Evolutionary conservation across 2,797 vertebrate genomes (phyloP), one percentile per base, ranked within the genome.

Genomic region (Rachycentron canadum): DNA sequence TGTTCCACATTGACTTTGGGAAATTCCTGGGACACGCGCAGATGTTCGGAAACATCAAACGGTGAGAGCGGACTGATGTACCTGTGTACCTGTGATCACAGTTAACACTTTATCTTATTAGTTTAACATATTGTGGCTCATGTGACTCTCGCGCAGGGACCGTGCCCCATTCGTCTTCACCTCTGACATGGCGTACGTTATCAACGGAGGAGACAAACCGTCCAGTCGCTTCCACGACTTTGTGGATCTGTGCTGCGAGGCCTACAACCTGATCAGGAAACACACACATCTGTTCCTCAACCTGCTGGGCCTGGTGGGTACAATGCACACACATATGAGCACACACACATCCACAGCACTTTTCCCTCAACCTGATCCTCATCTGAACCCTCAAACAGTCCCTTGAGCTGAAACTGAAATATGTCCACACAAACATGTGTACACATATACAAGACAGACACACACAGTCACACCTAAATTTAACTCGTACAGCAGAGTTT

Each of bases 1-100:
- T 99, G 98, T 99, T 99, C 88, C 98, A 99, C 92, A 99, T 99
- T 7, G 98, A 99, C 92, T 99, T 99, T 0, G 98, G 98, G 49
- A 96, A 98, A 87, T 99, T 99, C 91, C 95, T 99, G 88, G 98
- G 98, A 69, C 98, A 99, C 0, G 97, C 98, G 0, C 98, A 99
- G 94, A 99, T 99, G 98, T 98, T 99, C 0, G 98, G 98, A 30
- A 99, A 97, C 93, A 98, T 99, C 93, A 99, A 99, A 85, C 94
- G 98, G 98, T 99, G 80, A 94, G 77, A n/a, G 32, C 7, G 16
- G 13, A 21, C 25, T 14, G 49, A 25, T 11, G n/a, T 12, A 50
- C 11, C n/a, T 1, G 14, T 11, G n/a, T 12, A 50, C 11, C n/a
- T 1, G 14, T 50, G 49, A 4, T 53, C 50, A 7, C 2, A 17